phyloP scores from a whole-genome alignment of 2,113 vertebrate species.

The Naja naja region DNA sequence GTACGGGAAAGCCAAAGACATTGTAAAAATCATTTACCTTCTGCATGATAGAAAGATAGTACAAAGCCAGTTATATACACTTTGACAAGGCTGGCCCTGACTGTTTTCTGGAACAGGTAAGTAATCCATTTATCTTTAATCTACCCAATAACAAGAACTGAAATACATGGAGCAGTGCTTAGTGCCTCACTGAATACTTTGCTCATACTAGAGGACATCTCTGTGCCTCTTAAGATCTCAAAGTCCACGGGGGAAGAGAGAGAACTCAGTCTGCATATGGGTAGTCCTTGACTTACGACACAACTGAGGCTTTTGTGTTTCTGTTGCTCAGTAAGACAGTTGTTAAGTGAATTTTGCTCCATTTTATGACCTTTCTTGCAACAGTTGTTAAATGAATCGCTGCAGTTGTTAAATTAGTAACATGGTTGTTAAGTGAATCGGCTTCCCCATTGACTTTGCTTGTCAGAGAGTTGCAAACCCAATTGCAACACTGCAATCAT shows the following conservation, averaged over 20 bases:
- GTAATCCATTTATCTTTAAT: slow-evolving; percentile 33
- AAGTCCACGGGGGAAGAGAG: not conserved
- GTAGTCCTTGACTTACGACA: not conserved
- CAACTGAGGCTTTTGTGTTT: not conserved
- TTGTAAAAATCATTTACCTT: slow-evolving; percentile 61
- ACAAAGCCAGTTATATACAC: slow-evolving; percentile 42
- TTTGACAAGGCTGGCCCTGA: slow-evolving; percentile 53
- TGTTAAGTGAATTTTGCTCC: not conserved
- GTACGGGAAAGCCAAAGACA: slow-evolving; percentile 44
- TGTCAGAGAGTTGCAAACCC: not conserved
- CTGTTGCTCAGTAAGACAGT: not conserved
- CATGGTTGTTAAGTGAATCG: not conserved
- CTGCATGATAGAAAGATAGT: slow-evolving; percentile 38
- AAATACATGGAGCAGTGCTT: not conserved
- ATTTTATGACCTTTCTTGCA: not conserved
- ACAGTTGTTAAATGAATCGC: not conserved
- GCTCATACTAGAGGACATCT: not conserved
- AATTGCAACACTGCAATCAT: not conserved
- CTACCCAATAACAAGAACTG: not conserved
- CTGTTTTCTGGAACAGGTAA: slow-evolving; percentile 22
- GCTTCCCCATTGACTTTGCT: not conserved
- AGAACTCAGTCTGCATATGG: not conserved
- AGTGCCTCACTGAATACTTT: not conserved
- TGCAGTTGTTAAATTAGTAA: not conserved
- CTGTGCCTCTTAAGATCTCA: not conserved